These are phyloP conservation scores for Myotis daubentonii DNA, from an alignment of 2,797 vertebrate species.

Conservation along the genomic window DNA sequence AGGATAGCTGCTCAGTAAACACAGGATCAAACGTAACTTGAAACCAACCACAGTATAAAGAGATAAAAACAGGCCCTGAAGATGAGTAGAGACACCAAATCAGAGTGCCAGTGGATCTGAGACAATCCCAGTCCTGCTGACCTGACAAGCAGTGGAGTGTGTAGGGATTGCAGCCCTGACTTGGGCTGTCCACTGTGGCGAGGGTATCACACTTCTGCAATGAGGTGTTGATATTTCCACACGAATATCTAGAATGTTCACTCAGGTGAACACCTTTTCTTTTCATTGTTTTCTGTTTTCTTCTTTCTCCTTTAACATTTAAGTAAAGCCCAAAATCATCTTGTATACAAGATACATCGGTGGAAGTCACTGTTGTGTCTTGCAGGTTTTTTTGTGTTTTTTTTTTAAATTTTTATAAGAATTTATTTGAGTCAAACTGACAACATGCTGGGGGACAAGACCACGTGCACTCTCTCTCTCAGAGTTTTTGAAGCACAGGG, in stretches of 20 bases:
- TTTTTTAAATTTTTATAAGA: too few species aligned
- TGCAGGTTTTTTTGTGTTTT: too few species aligned
- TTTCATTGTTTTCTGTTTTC: background rate
- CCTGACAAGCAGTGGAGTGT: background rate
- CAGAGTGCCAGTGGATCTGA: background rate
- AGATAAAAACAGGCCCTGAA: background rate
- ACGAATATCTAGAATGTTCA: background rate
- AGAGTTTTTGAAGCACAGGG: background rate
- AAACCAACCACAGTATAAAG: too few species aligned
- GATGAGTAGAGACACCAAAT: background rate
- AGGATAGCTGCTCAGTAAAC: accelerated
- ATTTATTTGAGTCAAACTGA: background rate
- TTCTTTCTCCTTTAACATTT: background rate
- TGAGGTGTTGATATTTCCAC: background rate
- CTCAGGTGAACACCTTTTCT: background rate
- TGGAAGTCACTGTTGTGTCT: background rate
- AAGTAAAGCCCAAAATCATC: background rate
- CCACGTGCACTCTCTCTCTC: background rate
- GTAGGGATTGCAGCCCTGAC: too few species aligned
- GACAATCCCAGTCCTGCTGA: background rate
- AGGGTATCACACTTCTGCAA: background rate
- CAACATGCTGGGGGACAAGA: too few species aligned
- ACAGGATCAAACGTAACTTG: background rate
- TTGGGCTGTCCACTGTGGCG: accelerated
- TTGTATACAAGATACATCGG: accelerated